Evolutionary conservation across 1,140 invertebrate species (phyloP), one percentile per base, ranked within the genome.

Genomic region (Venustaconcha ellipsiformis): DNA sequence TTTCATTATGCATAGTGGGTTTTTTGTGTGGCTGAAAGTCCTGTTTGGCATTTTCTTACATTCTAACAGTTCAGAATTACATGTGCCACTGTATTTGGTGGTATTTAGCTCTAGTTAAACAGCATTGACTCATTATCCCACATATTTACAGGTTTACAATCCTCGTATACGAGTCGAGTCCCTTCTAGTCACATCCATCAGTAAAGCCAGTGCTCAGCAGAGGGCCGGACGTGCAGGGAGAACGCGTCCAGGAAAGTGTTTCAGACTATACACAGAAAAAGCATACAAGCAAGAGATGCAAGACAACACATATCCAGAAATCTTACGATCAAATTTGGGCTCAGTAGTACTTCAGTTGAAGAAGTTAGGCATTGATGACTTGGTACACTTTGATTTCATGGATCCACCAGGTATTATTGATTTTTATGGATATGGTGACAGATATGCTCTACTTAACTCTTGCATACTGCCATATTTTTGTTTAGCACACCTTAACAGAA

Each of bases 321-420:
- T 99, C 91, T 92, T 99, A 75, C 91, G 97, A 70, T 99, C 97
- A 37, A 99, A 99, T 93, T 92, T 99, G 83, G 97, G 97, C 37
- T 96, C 97, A 75, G 98, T 99, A 78, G 98, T 99, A 64, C 90
- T 99, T 72, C 98, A 99, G 91, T 91, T 99, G 81, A 99, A 99
- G 89, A 99, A 99, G 91, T 92, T 99, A 58, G 99, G 99, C 80
- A 99, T 99, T 83, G 97, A 99, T 88, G 99, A 99, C 92, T 91
- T 99, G 82, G 98, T 99, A 57, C 98, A 99, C 90, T 99, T 99
- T 91, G 98, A 99, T 91, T 99, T 99, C 90, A 99, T 99, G 98
- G 98, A 99, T 92, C 98, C 98, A 20, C 98, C 98, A 30, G 92
- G 92, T 92, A 62, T 30, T 82, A 70, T 64, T 80, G 48, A 57